Percentiles rank a stretch among this genome's conserved stretches.
Conservation (phyloP, 2,797 vertebrate genomes). For the Gymnopithys bicolor region DNA sequence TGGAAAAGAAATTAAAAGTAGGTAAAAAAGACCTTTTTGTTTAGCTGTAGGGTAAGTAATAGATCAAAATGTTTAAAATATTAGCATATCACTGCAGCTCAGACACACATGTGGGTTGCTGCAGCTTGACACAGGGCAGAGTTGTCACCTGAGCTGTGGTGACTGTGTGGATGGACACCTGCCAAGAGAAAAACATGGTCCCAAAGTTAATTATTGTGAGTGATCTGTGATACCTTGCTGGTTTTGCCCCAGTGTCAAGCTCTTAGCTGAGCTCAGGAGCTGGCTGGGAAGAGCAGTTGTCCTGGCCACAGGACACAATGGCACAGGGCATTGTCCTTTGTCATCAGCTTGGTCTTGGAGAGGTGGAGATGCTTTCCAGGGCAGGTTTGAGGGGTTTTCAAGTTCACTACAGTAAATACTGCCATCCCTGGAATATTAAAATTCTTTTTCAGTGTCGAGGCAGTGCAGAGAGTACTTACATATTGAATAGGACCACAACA, state of each 20-base stretch:
- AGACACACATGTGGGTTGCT: not conserved
- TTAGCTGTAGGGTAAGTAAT: conserved; percentile 27
- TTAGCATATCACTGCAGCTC: not conserved
- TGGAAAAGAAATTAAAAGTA: conserved; percentile 26
- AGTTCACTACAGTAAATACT: not conserved
- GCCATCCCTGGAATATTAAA: not conserved
- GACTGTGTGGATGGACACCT: not conserved
- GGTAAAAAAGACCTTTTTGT: conserved; percentile 4
- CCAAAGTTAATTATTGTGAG: not conserved
- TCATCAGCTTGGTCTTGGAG: not conserved
- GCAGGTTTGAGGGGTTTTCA: not conserved
- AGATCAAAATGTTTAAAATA: conserved; percentile 30
- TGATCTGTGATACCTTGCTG: not conserved
- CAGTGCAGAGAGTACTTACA: not conserved
- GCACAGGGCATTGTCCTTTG: not conserved
- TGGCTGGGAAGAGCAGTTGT: not conserved
- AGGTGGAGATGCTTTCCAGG: not conserved
- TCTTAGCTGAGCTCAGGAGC: not conserved
- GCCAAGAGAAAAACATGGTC: not conserved
- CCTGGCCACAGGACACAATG: fast-evolving
- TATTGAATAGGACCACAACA: not conserved
- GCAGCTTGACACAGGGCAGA: not conserved
- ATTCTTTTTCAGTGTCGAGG: not conserved
- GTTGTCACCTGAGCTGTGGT: not conserved
- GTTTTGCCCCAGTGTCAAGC: not conserved